Conservation (phyloP, 2,797 vertebrate genomes). For the Apodemus agrarius region DNA sequence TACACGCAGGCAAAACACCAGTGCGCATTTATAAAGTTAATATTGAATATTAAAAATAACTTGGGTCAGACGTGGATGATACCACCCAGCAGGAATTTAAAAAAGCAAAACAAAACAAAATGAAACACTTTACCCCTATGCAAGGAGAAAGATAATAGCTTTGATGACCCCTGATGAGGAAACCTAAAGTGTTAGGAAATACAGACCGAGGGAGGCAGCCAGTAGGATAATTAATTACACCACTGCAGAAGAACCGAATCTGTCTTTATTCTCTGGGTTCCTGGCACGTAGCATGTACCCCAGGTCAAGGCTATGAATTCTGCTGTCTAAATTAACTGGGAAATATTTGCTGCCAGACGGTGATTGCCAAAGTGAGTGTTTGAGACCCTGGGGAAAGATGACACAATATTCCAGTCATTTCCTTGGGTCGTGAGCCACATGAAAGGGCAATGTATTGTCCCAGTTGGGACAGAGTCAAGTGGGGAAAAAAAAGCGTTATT, state of each 20-base stretch:
- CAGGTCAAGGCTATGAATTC: conserved; percentile 36
- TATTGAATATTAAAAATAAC: conserved; percentile 38
- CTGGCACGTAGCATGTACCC: neutral
- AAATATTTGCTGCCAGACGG: conserved; percentile 34
- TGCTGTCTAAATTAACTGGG: conserved; percentile 56
- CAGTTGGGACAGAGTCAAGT: conserved; percentile 28
- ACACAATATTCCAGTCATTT: conserved; percentile 58
- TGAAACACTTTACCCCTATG: neutral
- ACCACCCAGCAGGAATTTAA: neutral
- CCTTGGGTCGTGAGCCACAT: conserved; percentile 43
- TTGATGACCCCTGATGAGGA: conserved; percentile 46
- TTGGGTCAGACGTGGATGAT: neutral
- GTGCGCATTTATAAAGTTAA: neutral
- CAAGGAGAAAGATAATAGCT: conserved; percentile 54
- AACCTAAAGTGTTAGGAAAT: conserved; percentile 28
- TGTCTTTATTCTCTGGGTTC: conserved; percentile 12
- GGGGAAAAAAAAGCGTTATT: conserved; percentile 37
- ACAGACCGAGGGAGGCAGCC: neutral
- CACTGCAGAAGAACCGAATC: neutral
- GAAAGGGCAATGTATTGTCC: conserved; percentile 55
- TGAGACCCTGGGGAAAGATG: conserved; percentile 43
- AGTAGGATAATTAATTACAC: conserved; percentile 5
- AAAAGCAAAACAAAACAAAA: neutral
- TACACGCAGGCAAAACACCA: neutral
- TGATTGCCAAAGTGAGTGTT: neutral